Evolutionary conservation across 2,888 invertebrate species (phyloP), one percentile per base, ranked within the genome.

Genomic region (Camptogramma bilineatum): DNA sequence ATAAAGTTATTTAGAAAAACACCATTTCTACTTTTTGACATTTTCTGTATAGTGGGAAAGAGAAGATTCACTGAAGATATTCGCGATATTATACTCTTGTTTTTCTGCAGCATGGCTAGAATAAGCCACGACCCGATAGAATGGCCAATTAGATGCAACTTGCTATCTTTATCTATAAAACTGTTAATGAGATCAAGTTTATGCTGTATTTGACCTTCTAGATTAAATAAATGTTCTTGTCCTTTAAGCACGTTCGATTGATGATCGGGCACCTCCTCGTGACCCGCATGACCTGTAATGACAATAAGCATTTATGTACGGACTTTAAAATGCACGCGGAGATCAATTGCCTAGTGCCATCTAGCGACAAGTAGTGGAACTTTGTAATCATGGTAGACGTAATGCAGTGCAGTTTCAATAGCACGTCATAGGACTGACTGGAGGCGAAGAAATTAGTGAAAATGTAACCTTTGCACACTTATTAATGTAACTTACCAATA

Each of bases 81-180:
- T 74, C 93, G 93, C 28, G 88, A 76, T 75, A 93, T 84, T 76
- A 96, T 85, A 31, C 88, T 81, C 4, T 94, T 88, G 68, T 89
- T 74, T 69, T 95, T 88, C 71, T 96, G 94, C 28, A 98, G 82
- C 74, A 97, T 82, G 80, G 98, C 96, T 62, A 98, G 81, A 68
- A 95, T 94, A 78, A 98, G 95, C 95, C 98, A 97, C 57, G 96
- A 94, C 3, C 99, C 99, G 78, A 98, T 97, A 0, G 98, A 98
- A 93, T 99, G 98, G 1, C 97, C 98, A 73, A 98, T 94, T 44
- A 98, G 87, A 84, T 97, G 96, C 46, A 99, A 84, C 81, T 94
- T 95, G n/a, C 96, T 95, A 78, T 95, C 93, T 69, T 93, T 85
- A 59, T 97, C 96, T 69, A 98, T 93, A 80, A 95, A 95, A 72